Percentiles rank a stretch among this genome's conserved stretches.
Evolutionary conservation across 2,113 vertebrate species (phyloP).

Genomic region (Microcebus lehilahytsara): DNA sequence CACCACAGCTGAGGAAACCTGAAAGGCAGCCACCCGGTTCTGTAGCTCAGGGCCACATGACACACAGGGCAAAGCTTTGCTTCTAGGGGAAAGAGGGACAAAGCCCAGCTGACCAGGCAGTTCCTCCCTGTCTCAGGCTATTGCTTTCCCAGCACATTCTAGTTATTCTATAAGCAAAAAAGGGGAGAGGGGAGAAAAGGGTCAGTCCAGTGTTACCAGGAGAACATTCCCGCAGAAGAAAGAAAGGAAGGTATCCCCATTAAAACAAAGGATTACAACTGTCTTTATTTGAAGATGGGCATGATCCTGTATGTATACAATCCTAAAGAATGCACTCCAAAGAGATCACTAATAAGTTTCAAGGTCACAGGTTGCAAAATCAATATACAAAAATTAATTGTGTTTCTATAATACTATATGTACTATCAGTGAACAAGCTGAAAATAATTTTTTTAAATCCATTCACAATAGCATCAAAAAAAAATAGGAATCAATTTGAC

Average conservation of each 20-base stretch:
- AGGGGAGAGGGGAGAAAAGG: background rate
- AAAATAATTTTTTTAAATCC: background rate
- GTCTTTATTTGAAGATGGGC: background rate
- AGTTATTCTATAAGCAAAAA: background rate
- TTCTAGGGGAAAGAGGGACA: background rate
- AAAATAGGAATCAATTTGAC: background rate
- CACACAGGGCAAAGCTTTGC: background rate
- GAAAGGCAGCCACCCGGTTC: background rate
- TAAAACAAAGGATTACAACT: background rate
- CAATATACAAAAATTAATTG: background rate
- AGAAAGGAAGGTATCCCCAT: background rate
- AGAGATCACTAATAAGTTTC: background rate
- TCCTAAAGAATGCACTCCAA: background rate
- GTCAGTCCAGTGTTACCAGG: background rate
- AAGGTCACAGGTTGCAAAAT: background rate
- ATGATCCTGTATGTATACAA: background rate
- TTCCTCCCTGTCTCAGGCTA: background rate
- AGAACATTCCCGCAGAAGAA: background rate
- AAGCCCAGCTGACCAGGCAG: background rate
- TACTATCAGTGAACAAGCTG: background rate
- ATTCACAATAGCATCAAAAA: background rate
- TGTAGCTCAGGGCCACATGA: background rate
- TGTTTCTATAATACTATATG: background rate
- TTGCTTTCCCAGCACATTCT: background rate
- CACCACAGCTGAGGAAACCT: background rate